These are phyloP conservation scores for Ibycter americanus DNA, from an alignment of 2,797 vertebrate genomes.

Conservation along the genomic window DNA sequence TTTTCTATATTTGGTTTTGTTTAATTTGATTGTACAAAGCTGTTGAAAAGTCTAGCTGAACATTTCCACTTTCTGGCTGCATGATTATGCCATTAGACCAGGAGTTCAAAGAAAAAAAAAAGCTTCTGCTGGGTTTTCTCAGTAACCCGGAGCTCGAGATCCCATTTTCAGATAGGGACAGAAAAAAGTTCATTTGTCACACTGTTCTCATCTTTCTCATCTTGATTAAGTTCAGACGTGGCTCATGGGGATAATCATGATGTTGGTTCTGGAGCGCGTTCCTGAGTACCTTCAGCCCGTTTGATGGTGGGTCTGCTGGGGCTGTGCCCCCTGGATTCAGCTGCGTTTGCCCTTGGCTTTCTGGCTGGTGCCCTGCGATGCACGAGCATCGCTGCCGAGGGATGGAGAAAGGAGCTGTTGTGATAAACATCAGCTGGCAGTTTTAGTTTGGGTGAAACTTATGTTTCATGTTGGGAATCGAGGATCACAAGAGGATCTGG, in stretches of 20 bases:
- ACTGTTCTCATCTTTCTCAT: neutral
- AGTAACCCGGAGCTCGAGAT: neutral
- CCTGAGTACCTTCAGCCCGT: neutral
- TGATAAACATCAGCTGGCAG: neutral
- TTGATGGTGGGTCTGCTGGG: neutral
- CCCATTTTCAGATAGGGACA: neutral
- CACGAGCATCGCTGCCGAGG: neutral
- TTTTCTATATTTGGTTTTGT: constrained; percentile 75
- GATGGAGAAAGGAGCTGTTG: neutral
- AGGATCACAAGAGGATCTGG: neutral
- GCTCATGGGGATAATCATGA: fast-evolving
- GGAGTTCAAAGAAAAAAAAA: neutral
- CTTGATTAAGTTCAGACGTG: neutral
- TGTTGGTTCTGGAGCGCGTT: neutral
- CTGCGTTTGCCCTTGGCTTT: neutral
- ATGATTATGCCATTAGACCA: neutral
- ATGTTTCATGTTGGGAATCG: neutral
- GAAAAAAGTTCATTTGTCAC: neutral
- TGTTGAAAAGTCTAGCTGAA: constrained; percentile 52
- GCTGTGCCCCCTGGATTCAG: neutral
- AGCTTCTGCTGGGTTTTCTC: neutral
- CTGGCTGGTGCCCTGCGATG: neutral
- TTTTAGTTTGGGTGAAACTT: neutral
- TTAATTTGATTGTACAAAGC: constrained; percentile 64
- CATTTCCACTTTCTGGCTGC: constrained; percentile 15